Evolutionary conservation across 2,888 invertebrate species (phyloP).

Genomic region (Acanthopleura granulata): DNA sequence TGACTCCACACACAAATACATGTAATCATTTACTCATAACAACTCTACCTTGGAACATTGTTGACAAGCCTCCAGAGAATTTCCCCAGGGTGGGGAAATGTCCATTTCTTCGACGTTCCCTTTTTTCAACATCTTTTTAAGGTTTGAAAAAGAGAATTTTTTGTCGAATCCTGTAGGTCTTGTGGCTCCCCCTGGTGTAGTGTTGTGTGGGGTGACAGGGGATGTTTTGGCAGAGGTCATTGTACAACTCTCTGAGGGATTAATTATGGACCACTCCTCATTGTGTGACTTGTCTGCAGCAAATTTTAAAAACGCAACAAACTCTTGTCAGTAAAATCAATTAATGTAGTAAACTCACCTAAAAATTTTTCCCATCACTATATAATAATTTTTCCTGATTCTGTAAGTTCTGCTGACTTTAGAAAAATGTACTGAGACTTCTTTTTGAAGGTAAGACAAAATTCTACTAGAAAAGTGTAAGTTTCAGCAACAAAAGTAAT

Average conservation of each 20-base stretch:
- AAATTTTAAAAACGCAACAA: too few species aligned
- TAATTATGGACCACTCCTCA: not conserved
- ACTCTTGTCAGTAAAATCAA: too few species aligned
- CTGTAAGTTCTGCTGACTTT: too few species aligned
- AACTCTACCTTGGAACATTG: not conserved
- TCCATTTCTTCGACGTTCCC: slow-evolving; percentile 4
- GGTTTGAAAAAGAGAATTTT: slow-evolving; percentile 7
- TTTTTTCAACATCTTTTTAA: not conserved
- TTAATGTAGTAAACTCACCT: too few species aligned
- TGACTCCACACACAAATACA: too few species aligned
- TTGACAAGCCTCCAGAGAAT: not conserved
- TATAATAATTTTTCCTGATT: too few species aligned
- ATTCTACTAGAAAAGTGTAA: too few species aligned
- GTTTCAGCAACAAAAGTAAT: too few species aligned
- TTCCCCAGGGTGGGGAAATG: not conserved
- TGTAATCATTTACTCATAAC: not conserved
- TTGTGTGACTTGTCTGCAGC: not conserved
- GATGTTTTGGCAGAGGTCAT: not conserved
- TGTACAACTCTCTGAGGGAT: not conserved
- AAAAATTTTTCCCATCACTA: too few species aligned
- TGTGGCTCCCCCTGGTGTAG: not conserved
- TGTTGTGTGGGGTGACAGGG: not conserved
- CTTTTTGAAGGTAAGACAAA: too few species aligned
- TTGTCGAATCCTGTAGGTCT: not conserved
- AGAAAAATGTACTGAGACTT: too few species aligned